These are phyloP conservation scores for Ophioninae sp. DNA, from an alignment of 2,888 invertebrate species.

Conservation along the genomic window DNA sequence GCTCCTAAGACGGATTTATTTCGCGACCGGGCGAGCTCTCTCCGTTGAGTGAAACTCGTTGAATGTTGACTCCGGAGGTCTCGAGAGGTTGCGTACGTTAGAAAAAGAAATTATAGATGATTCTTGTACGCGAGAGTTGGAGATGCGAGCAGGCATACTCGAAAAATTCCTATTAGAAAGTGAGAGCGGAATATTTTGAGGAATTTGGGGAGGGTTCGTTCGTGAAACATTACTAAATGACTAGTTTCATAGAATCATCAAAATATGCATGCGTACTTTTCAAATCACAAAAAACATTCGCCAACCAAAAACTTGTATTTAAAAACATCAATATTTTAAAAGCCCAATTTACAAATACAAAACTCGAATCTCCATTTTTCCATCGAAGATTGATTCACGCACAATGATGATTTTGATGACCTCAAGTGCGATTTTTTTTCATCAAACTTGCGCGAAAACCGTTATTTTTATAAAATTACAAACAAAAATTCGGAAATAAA, in stretches of 20 bases:
- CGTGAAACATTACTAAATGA: slow-evolving; percentile 1
- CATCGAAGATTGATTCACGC: too few species aligned
- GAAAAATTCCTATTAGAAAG: slow-evolving; percentile 59
- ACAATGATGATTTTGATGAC: too few species aligned
- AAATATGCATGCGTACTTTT: background rate
- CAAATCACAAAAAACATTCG: too few species aligned
- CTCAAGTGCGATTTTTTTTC: too few species aligned
- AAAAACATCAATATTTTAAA: too few species aligned
- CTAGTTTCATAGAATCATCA: slow-evolving; percentile 38
- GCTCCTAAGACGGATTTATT: background rate
- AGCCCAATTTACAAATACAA: too few species aligned
- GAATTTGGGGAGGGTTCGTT: slow-evolving; percentile 54
- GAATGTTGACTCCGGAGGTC: slow-evolving; percentile 50
- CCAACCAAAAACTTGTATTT: too few species aligned
- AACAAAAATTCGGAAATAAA: too few species aligned
- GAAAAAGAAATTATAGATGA: slow-evolving; percentile 50
- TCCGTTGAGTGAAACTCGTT: slow-evolving; percentile 67
- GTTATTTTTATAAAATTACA: too few species aligned
- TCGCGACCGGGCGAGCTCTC: slow-evolving; percentile 37
- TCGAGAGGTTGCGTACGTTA: slow-evolving; percentile 38
- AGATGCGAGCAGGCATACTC: slow-evolving; percentile 38
- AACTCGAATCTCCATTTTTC: too few species aligned
- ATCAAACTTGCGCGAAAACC: too few species aligned
- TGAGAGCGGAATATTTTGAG: slow-evolving; percentile 50
- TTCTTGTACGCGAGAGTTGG: slow-evolving; percentile 33